A percentile compares a stretch with the other conserved stretches of the same genome.
Evolutionary conservation across 2,888 invertebrate genomes (phyloP).

Genomic region (Onthophagus sagittarius): DNA sequence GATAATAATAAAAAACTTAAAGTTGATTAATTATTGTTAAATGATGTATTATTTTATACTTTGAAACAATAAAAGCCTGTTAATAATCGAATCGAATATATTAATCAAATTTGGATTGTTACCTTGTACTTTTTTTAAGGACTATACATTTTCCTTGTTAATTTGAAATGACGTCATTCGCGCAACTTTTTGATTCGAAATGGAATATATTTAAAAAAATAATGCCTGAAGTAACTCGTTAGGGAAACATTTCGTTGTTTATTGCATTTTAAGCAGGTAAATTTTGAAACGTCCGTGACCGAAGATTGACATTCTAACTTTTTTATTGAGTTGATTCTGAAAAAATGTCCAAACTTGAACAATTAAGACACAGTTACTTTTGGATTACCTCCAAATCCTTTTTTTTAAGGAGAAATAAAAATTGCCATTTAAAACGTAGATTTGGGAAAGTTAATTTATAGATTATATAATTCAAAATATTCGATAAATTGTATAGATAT

Average conservation of each 20-base stretch:
- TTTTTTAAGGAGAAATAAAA: not conserved
- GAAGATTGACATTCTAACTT: not conserved
- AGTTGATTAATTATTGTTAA: constrained; percentile 3
- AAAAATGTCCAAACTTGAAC: not conserved
- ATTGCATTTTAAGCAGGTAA: too few species aligned
- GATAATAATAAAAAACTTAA: constrained; percentile 22
- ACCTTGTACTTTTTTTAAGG: not conserved
- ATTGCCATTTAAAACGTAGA: too few species aligned
- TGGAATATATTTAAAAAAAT: not conserved
- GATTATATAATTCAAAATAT: not conserved
- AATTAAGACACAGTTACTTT: not conserved
- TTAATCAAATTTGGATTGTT: not conserved
- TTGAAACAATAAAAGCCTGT: not conserved
- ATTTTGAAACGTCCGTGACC: not conserved
- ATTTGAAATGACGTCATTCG: not conserved
- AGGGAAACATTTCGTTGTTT: not conserved
- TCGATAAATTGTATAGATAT: not conserved
- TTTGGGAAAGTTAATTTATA: too few species aligned
- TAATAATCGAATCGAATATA: not conserved
- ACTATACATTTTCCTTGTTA: not conserved
- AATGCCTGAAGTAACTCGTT: not conserved
- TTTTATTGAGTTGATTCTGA: not conserved
- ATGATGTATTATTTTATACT: too few species aligned
- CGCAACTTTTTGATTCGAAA: not conserved
- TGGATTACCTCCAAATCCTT: too few species aligned